Evolutionary conservation across 2,797 vertebrate species (phyloP), one percentile per base, ranked within the genome.

Genomic region (Glyptemys insculpta): DNA sequence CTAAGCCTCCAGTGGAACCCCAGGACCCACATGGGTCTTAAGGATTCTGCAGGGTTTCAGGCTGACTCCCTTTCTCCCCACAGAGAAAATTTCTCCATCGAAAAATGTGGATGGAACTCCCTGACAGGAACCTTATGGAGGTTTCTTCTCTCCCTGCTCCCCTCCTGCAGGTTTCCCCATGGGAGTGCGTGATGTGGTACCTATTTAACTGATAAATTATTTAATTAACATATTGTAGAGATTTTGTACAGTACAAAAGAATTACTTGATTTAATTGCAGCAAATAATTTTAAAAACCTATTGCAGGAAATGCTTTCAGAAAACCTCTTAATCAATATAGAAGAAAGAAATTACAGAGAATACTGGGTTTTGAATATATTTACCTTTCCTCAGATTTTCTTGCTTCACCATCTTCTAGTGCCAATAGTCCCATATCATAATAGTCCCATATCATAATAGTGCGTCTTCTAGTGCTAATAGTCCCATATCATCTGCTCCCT

Each of bases 311-410:
- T 86, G 10, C 72, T 54, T 92, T 92, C 62, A 72, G 49, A 91
- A 96, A 96, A 86, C 1, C 4, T 72, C 29, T 83, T 78, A 84
- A 57, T 79, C 23, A 62, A 62, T 4, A 53, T 6, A 84, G 57
- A 85, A 91, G 27, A 12, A 81, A 79, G 49, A 31, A 83, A 5
- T 41, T 65, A 74, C 4, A 8, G 23, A 84, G 34, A 84, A 83
- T 68, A 92, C 12, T 85, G 87, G 62, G 78, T 92, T 95, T 96
- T 87, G 87, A 53, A 25, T 10, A 94, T 91, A 76, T 57, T 85
- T 87, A 47, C 18, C 50, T 29, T 68, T 0, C 1, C 0, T 1
- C 87, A 80, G 25, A 47, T 78, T 85, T 23, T 87, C n/a, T 94
- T 62, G 81, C n/a, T 90, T 93, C n/a, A 82, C 82, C 74, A 21